Conservation (phyloP, 30 jellyfish, hydroid and myxozoan species). For the Morbakka virulenta region DNA sequence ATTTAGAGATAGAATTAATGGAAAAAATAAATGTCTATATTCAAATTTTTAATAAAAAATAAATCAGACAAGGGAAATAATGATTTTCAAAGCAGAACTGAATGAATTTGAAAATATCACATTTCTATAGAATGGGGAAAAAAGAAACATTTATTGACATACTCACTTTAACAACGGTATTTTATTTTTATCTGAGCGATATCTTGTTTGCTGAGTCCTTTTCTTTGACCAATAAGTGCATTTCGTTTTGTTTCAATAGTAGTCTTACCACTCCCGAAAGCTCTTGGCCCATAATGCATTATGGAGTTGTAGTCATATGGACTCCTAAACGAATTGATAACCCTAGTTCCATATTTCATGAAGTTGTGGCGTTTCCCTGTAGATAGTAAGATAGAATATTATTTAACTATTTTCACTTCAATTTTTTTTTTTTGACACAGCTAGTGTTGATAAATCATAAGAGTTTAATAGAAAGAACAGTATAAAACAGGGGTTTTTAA, state of each 20-base stretch:
- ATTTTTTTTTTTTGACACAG: too few species aligned
- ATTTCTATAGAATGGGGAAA: too few species aligned
- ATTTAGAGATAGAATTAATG: too few species aligned
- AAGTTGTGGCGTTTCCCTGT: constrained; percentile 44
- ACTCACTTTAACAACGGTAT: constrained; percentile 51
- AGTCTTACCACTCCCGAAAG: constrained; percentile 64
- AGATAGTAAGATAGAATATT: neutral
- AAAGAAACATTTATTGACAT: too few species aligned
- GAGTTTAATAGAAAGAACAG: too few species aligned
- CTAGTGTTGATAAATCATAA: too few species aligned
- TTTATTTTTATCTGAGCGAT: constrained; percentile 55
- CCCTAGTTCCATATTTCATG: constrained; percentile 31
- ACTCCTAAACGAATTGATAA: constrained; percentile 50
- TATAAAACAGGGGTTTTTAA: too few species aligned
- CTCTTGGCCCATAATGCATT: constrained; percentile 77
- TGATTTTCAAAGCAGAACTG: too few species aligned
- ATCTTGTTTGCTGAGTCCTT: constrained; percentile 68
- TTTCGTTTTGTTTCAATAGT: constrained; percentile 60
- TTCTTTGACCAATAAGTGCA: constrained; percentile 62
- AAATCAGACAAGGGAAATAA: too few species aligned
- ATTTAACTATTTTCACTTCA: neutral
- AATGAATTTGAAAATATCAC: too few species aligned
- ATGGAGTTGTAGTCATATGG: constrained; percentile 70
- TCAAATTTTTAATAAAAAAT: too few species aligned
- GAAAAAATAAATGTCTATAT: too few species aligned